Evolutionary conservation across 2,113 vertebrate species (phyloP).

Genomic region (Bubo scandiacus): DNA sequence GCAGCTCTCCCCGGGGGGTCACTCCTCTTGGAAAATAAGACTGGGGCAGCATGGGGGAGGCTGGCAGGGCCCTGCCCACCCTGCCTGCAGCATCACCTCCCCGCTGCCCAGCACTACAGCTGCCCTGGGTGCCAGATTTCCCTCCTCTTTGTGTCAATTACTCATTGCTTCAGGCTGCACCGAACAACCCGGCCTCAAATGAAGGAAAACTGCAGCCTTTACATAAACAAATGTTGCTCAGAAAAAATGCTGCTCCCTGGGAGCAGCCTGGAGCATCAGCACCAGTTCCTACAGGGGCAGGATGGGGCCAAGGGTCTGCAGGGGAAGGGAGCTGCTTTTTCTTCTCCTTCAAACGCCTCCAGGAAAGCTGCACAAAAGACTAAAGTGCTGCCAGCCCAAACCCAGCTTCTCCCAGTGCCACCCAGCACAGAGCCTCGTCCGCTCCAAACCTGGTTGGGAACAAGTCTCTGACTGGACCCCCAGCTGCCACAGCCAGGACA

Average conservation of each 20-base stretch:
- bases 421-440: neutral
- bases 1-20: fast-evolving
- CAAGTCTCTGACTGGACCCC: neutral
- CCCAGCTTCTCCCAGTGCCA: neutral
- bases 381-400: neutral
- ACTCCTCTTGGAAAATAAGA: neutral
- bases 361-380: neutral
- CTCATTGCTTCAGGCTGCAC: neutral
- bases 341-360: neutral
- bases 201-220: neutral
- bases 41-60: neutral
- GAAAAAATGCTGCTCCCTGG: neutral
- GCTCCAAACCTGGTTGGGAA: neutral
- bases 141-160: neutral
- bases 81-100: neutral
- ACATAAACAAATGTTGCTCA: neutral
- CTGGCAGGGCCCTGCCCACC: neutral
- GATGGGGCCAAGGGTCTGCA: neutral
- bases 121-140: neutral
- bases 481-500: neutral
- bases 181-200: neutral
- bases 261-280: neutral
- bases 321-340: neutral
- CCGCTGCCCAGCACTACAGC: fast-evolving
- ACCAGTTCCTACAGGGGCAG: neutral